Evolutionary conservation across 1,140 invertebrate species (phyloP).

Genomic region (Drosophila subpulchrella): DNA sequence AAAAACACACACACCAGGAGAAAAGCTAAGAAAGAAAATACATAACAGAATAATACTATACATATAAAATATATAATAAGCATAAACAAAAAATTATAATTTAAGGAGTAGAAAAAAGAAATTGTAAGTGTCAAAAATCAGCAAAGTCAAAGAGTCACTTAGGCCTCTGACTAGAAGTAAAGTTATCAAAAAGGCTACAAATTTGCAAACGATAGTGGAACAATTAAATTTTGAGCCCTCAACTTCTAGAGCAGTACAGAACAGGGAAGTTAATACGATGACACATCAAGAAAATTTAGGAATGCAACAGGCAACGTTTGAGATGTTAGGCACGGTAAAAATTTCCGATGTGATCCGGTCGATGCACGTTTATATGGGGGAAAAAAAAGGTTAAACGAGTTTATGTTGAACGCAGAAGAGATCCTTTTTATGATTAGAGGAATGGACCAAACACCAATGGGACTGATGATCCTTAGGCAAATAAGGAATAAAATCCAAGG

Average conservation of each 20-base stretch:
- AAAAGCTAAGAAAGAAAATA: not conserved
- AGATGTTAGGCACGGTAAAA: conserved; percentile 7
- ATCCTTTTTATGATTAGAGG: conserved; percentile 5
- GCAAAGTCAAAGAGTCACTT: conserved; percentile 9
- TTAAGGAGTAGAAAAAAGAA: conserved; percentile 4
- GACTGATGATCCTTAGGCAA: conserved; percentile 5
- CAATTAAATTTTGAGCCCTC: conserved; percentile 9
- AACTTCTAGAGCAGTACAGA: conserved; percentile 8
- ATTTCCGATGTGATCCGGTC: conserved; percentile 9
- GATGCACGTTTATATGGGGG: not conserved
- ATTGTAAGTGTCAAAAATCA: conserved; percentile 6
- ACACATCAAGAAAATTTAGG: conserved; percentile 3
- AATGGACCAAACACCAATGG: too few relatives aligned
- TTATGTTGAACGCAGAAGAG: conserved; percentile 2
- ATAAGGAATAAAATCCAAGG: conserved; percentile 12
- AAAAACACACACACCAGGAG: not conserved
- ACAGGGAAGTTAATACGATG: conserved; percentile 4
- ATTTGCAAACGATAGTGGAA: conserved; percentile 3
- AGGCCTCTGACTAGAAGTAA: conserved; percentile 2
- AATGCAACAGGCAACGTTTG: conserved; percentile 8
- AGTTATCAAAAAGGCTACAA: conserved; percentile 7
- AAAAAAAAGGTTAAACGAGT: conserved; percentile 3
- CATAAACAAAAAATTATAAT: conserved; percentile 1
- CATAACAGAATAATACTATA: too few relatives aligned
- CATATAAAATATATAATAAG: not conserved